Base-by-base conservation (phyloP, 1,140 invertebrate species). In the Steinernema khuongi region DNA sequence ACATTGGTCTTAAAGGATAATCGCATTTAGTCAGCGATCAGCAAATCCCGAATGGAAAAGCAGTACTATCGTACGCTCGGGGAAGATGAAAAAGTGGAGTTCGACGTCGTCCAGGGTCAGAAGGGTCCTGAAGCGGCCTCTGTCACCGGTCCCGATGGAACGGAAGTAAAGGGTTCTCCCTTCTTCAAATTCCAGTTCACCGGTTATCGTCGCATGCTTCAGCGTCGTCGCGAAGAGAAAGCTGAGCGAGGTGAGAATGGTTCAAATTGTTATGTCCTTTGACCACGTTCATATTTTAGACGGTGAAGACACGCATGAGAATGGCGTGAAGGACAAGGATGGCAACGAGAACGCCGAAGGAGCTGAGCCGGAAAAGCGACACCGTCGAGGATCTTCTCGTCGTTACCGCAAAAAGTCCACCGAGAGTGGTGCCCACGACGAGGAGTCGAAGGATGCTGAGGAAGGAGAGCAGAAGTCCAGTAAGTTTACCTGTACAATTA, bases 101-200 rank as follows among this genome's bases (percentile, higher is more conserved):
- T 77, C 33, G 69, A 77, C 60, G 33, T 77, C 29, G 76, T 77
- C 18, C 31, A 77, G 18, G 76, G 77, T 7, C 68, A 68, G 19
- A 73, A 78, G 31, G 77, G 77, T 0, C 75, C 71, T 1, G 77
- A 78, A 68, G 77, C 77, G 2, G 74, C 77, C 22, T 73, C 72
- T 18, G 77, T 78, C 31, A 74, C 77, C 31, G 77, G 77, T 0
- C 77, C 77, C 4, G 71, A 74, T 18, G 77, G 77, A 11, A 33
- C 0, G 0, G 33, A 69, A 29, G 77, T 78, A n/a, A 4, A 50
- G 1, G 77, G 77, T 30, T 74, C 74, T 22, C 50, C 4, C 26
- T 17, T 17, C 7, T 60, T n/a, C 19, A 60, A 60, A 22, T 17
- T 60, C 11, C 50, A 60, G 50, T 60, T 60, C 19, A 7, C 22